Evolutionary conservation across 2,797 vertebrate species (phyloP).

Genomic region (Syndactyla subalaris): DNA sequence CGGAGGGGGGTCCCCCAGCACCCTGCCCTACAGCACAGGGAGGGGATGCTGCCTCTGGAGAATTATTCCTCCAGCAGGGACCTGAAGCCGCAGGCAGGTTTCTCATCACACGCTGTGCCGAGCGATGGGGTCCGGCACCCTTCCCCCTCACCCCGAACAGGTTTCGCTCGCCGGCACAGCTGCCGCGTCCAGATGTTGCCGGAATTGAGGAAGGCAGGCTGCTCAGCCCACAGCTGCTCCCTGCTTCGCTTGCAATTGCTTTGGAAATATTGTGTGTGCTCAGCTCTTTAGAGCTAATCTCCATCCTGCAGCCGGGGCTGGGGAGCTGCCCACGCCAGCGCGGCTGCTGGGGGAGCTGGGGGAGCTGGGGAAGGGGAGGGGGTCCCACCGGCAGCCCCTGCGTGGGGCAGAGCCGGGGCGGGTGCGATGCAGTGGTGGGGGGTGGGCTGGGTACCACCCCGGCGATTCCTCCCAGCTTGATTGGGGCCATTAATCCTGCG

Average conservation of each 20-base stretch:
- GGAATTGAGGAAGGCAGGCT: constrained; percentile 6
- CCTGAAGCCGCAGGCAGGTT: not conserved
- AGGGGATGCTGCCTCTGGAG: not conserved
- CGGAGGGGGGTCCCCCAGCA: not conserved
- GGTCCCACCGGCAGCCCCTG: accelerated
- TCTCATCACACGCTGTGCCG: accelerated
- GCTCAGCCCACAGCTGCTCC: constrained; percentile 65
- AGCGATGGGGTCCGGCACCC: not conserved
- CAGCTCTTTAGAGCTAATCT: constrained; percentile 42
- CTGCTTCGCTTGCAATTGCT: constrained; percentile 49
- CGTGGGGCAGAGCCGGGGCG: accelerated
- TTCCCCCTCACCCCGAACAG: not conserved
- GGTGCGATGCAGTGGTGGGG: not conserved
- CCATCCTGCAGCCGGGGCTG: not conserved
- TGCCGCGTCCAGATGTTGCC: constrained; percentile 60
- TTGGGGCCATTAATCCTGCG: constrained; percentile 24
- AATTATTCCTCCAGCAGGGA: accelerated
- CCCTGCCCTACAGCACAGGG: not conserved
- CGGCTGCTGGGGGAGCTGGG: not conserved
- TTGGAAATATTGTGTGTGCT: constrained; percentile 28
- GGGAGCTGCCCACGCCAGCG: not conserved
- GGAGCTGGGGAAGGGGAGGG: not conserved
- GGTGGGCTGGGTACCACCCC: not conserved
- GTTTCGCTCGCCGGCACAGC: constrained; percentile 33
- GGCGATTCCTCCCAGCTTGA: not conserved